These are phyloP conservation scores for Campylomormyrus numenius DNA, from an alignment of 2,113 vertebrate species.

Conservation along the genomic window DNA sequence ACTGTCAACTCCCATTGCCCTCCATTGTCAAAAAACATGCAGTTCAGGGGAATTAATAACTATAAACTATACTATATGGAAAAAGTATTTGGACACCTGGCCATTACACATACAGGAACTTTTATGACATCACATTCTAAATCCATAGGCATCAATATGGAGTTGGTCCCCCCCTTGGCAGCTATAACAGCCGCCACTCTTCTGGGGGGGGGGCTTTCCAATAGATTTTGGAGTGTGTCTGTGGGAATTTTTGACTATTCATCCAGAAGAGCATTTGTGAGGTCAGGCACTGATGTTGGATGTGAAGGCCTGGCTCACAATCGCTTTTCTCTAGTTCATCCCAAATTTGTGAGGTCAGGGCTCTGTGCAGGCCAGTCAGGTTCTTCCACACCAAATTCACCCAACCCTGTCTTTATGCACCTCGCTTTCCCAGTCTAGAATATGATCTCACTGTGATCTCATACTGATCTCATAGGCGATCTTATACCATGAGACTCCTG, in stretches of 20 bases:
- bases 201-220: neutral
- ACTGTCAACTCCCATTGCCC: neutral
- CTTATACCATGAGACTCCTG: neutral
- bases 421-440: too few species aligned
- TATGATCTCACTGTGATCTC: too few species aligned
- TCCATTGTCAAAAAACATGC: neutral
- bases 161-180: too few species aligned
- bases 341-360: neutral
- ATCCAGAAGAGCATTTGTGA: neutral
- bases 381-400: neutral
- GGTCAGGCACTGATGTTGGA: neutral
- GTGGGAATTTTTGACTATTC: neutral
- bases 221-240: neutral
- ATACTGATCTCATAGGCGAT: too few species aligned
- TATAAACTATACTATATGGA: neutral
- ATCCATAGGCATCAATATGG: neutral
- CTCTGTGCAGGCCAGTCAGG: neutral
- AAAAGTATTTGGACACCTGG: neutral
- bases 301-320: neutral
- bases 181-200: neutral
- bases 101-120: neutral
- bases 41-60: neutral
- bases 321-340: neutral
- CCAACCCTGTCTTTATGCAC: too few species aligned
- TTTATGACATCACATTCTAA: neutral